Evolutionary conservation across 2,888 invertebrate genomes (phyloP), one percentile per base, ranked within the genome.

Genomic region (Elmis aenea): DNA sequence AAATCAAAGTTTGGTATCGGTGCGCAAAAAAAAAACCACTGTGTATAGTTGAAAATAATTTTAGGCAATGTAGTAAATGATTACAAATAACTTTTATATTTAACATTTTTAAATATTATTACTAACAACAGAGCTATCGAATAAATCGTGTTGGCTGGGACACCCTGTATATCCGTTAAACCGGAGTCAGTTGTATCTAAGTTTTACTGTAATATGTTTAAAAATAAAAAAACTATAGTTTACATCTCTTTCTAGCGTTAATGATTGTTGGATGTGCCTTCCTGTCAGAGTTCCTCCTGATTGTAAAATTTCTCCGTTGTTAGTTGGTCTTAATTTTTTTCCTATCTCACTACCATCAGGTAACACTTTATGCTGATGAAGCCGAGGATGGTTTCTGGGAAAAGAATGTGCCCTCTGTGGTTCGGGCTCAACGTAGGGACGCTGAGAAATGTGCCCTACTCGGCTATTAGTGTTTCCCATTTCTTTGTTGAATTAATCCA

Each of bases 251-350:
- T 40, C 37, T 16, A 38, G 26, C 12, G 38, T 36, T 26, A 42
- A 13, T 12, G 35, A 34, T 27, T 38, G 33, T 21, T 45, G 39
- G 18, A 48, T 43, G 25, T 53, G 72, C 35, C 85, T 72, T 3
- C 85, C 85, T 52, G 83, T 85, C 60, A 90, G 81, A 45, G 89
- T 89, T 30, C 89, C 89, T 1, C 87, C 88, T 3, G 83, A 81
- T 53, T 85, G 85, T 34, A 90, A 69, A 58, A 88, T 86, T 55
- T 80, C 82, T 30, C 89, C 89, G 67, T 90, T 89, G 65, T 86
- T 81, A 2, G 89, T 89, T 37, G 81, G 77, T 43, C 87, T 77
- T 33, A 90, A 70, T 46, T 78, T 75, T 47, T 81, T 81, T 5
- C 57, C 50, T 2, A 58, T 50, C 37, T 79, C 79, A 54, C 76